These are phyloP conservation scores for Halocynthia aurantium DNA, from an alignment of 23 tunicate species.

Conservation along the genomic window DNA sequence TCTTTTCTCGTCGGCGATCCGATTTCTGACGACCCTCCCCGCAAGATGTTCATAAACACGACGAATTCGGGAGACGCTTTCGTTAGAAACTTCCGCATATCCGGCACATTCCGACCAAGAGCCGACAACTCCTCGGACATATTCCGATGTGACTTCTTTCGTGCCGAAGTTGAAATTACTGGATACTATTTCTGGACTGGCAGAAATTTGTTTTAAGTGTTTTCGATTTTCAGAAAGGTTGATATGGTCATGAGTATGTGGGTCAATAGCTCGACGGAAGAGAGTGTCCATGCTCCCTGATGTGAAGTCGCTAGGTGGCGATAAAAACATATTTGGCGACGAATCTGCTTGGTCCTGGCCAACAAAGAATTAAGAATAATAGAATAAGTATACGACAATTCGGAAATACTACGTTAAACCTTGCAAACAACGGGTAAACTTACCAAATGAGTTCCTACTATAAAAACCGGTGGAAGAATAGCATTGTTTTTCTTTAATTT, in stretches of 20 bases:
- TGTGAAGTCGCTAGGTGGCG: too few relatives aligned
- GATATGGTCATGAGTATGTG: too few relatives aligned
- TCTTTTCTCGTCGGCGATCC: not conserved
- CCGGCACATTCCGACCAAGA: constrained; percentile 81
- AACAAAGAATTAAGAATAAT: not conserved
- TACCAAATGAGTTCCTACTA: constrained; percentile 75
- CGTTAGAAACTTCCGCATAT: constrained; percentile 64
- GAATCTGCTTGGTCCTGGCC: too few relatives aligned
- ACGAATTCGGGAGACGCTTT: constrained; percentile 28
- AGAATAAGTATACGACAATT: not conserved
- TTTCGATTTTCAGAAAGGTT: too few relatives aligned
- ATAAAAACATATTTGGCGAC: too few relatives aligned
- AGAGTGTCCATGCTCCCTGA: too few relatives aligned
- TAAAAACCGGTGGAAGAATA: constrained; percentile 40
- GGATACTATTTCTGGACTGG: too few relatives aligned
- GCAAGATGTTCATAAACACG: constrained; percentile 63
- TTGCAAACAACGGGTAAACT: constrained; percentile 13
- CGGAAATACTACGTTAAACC: not conserved
- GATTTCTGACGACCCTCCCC: not conserved
- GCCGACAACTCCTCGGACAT: constrained; percentile 53
- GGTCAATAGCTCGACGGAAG: too few relatives aligned
- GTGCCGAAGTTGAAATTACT: too few relatives aligned
- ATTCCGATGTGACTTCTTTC: constrained; percentile 31
- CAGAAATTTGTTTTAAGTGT: too few relatives aligned
- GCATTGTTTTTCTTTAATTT: too few relatives aligned